phyloP scores from a whole-genome alignment of 2,113 vertebrate species.

The Bufo bufo region DNA sequence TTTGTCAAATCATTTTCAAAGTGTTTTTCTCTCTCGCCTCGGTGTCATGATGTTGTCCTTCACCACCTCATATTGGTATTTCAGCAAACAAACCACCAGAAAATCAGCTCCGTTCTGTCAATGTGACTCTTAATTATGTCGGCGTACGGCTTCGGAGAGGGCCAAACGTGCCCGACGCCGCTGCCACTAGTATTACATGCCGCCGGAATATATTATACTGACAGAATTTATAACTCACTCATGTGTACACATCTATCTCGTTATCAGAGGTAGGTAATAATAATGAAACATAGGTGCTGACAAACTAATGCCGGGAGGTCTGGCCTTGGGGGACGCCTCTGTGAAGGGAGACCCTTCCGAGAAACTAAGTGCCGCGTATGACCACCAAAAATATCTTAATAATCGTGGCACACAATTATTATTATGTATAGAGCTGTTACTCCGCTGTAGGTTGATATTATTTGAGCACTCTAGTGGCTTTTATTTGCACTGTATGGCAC shows the following conservation, averaged over 20 bases:
- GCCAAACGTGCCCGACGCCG: neutral
- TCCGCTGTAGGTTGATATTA: too few species aligned
- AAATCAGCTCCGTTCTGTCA: conserved; percentile 18
- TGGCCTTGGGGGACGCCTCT: too few species aligned
- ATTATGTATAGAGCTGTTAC: too few species aligned
- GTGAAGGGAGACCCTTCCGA: too few species aligned
- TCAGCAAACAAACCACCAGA: conserved; percentile 35
- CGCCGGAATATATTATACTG: neutral
- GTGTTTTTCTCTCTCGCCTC: neutral
- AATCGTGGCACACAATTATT: too few species aligned
- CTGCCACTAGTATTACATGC: neutral
- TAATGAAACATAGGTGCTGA: neutral
- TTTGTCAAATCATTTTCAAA: conserved; percentile 14
- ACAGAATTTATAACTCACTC: neutral
- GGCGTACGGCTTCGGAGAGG: neutral
- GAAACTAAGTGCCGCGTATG: too few species aligned
- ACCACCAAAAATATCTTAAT: too few species aligned
- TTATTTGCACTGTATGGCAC: too few species aligned
- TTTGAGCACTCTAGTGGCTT: too few species aligned
- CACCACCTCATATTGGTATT: conserved; percentile 12
- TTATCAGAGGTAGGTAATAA: neutral
- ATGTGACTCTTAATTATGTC: conserved; percentile 42
- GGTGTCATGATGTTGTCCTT: conserved; percentile 23
- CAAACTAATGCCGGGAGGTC: neutral
- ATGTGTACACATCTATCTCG: neutral